Evolutionary conservation across 2,888 invertebrate genomes (phyloP), one percentile per base, ranked within the genome.

Genomic region (Drosophila mettleri): DNA sequence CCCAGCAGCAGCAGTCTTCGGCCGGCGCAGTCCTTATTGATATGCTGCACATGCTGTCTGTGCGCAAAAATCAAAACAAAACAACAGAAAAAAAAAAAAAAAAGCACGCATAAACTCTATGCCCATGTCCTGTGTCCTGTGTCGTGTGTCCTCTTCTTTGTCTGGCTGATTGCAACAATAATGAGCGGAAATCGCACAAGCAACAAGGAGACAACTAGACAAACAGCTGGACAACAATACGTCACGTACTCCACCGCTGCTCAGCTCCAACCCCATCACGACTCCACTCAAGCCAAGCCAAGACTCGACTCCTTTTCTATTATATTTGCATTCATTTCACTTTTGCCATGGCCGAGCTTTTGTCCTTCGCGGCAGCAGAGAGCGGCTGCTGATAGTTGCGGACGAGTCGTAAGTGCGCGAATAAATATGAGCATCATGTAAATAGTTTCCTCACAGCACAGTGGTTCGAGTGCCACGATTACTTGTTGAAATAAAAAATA

Each of bases 111-210:
- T 75, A 75, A 77, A 64, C 67, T 63, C 46, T 58, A 55, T 55
- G 62, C 34, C 27, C 55, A 73, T 63, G 51, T 60, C 54, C 51
- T 24, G 70, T 20, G 24, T 39, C 33, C 33, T 6, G 33, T 52
- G 14, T n/a, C n/a, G 7, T 7, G 14, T 36, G 10, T 49, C 41
- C 14, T 38, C 24, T 9, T 54, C 62, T 81, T 66, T 78, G 87
- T 71, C 79, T 74, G 81, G 22, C 63, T 86, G 83, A 83, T 83
- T 83, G 83, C 85, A 70, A 81, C 74, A 80, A 83, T 83, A 88
- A 83, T 83, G 83, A 83, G 87, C 85, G 78, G 78, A 82, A 87
- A 78, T 87, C 69, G 72, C 72, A 79, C 71, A 70, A 70, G 64
- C 65, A 82, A 64, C 66, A 60, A 58, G 74, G 48, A 41, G 78